Evolutionary conservation across 2,888 invertebrate genomes (phyloP), one percentile per base, ranked within the genome.

Genomic region (Metopia argyrocephala): DNA sequence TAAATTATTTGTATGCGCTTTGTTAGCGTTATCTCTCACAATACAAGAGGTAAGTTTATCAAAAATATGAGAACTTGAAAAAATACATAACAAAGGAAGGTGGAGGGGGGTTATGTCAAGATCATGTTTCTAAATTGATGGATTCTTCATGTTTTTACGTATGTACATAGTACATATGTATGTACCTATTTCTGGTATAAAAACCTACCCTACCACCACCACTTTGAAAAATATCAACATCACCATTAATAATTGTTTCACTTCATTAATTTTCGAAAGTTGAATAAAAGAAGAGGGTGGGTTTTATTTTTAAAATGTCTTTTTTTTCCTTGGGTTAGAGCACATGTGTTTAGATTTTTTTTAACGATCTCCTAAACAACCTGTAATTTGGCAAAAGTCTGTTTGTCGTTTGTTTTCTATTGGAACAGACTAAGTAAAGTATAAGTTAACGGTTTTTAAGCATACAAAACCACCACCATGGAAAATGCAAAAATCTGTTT

Each of bases 1-100:
- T 89, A 90, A 90, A 87, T 86, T 89, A 87, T 87, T 87, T 86
- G 86, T 90, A 86, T 87, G 87, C 84, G 89, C 89, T 87, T 89
- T 89, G 85, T 87, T 89, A 86, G 89, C 87, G 86, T 86, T 87
- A 83, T 86, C 88, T 87, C 87, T 90, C 82, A 87, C 89, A 84
- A 86, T 89, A 84, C 85, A 85, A 78, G 89, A 89, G 90, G 90
- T 90, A 85, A 89, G 90, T 85, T 78, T 45, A n/a, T n/a, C n/a
- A n/a, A n/a, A n/a, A n/a, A n/a, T n/a, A n/a, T 18, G n/a, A 21
- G 5, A 61, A 61, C 28, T 54, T 31, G 12, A 48, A 15, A 15
- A 27, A n/a, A 38, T 18, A 50, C 23, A n/a, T 3, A n/a, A 7
- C 7, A n/a, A n/a, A n/a, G n/a, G n/a, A n/a, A n/a, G n/a, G n/a